These are phyloP conservation scores for Hypomesus transpacificus DNA, from an alignment of 2,113 vertebrate species.

Conservation along the genomic window DNA sequence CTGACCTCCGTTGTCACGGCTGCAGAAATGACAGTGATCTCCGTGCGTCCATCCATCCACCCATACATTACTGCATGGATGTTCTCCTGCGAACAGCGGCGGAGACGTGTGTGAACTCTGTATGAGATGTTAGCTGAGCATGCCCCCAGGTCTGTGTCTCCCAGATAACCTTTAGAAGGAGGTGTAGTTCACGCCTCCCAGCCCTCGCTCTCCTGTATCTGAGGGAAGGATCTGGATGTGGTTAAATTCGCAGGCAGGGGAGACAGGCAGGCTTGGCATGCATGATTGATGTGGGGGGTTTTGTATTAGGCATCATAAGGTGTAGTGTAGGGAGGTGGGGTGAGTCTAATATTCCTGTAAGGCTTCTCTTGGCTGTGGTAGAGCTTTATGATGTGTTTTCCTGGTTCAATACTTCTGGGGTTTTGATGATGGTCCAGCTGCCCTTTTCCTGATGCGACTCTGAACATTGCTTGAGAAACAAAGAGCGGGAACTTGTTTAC, in stretches of 20 bases:
- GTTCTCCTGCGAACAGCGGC: slow-evolving; percentile 51
- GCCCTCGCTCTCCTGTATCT: slow-evolving; percentile 61
- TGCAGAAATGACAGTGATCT: slow-evolving; percentile 58
- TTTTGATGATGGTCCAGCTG: slow-evolving; percentile 45
- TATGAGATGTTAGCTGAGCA: slow-evolving; percentile 44
- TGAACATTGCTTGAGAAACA: slow-evolving; percentile 19
- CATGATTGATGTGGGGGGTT: slow-evolving; percentile 67
- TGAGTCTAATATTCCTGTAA: slow-evolving; percentile 15
- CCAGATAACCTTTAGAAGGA: slow-evolving; percentile 71
- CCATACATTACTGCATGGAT: slow-evolving; percentile 59
- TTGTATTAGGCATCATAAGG: slow-evolving; percentile 68
- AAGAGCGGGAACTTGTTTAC: slow-evolving; percentile 16
- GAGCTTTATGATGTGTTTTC: too few relatives aligned
- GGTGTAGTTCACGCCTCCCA: slow-evolving; percentile 66
- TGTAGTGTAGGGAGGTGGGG: slow-evolving; percentile 50
- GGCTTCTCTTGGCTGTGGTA: too few relatives aligned
- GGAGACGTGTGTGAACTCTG: slow-evolving; percentile 33
- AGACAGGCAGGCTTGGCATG: slow-evolving; percentile 50
- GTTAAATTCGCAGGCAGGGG: slow-evolving; percentile 62
- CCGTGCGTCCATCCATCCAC: slow-evolving; percentile 9
- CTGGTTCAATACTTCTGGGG: slow-evolving; percentile 42
- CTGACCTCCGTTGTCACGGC: slow-evolving; percentile 66
- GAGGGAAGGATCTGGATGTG: slow-evolving; percentile 63
- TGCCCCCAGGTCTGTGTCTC: slow-evolving; percentile 66
- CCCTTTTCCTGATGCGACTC: slow-evolving; percentile 40